Percentiles rank a stretch among this genome's conserved stretches.
Evolutionary conservation across 2,113 vertebrate genomes (phyloP).

Genomic region (Tichodroma muraria): DNA sequence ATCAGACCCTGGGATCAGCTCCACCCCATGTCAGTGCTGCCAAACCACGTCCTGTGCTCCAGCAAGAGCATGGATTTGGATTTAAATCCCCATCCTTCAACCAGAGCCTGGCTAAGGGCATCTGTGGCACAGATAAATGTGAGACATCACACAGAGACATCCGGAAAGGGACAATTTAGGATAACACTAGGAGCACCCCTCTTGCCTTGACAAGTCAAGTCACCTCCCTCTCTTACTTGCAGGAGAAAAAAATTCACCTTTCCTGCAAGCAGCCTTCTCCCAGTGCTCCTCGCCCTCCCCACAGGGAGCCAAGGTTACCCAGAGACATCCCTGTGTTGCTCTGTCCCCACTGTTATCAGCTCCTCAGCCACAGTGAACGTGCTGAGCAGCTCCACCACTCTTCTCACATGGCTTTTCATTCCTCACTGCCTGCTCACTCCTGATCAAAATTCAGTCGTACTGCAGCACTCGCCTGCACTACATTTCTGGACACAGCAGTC

Average conservation of each 20-base stretch:
- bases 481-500: not conserved
- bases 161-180: not conserved
- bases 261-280: not conserved
- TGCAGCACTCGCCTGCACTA: not conserved
- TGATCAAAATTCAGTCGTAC: slow-evolving; percentile 16
- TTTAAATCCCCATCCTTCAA: not conserved
- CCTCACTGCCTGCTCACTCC: not conserved
- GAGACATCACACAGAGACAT: too few species aligned
- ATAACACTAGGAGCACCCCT: not conserved
- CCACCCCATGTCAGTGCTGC: rapidly evolving
- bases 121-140: not conserved
- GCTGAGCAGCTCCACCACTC: not conserved
- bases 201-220: not conserved
- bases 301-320: not conserved
- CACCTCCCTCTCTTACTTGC: not conserved
- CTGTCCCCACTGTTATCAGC: not conserved
- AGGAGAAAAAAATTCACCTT: not conserved
- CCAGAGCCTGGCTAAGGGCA: not conserved
- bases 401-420: not conserved
- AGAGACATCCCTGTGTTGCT: not conserved
- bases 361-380: not conserved
- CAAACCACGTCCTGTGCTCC: not conserved
- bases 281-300: rapidly evolving
- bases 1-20: not conserved
- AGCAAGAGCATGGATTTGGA: not conserved